These are phyloP conservation scores for Plectropomus leopardus DNA, from an alignment of 2,113 vertebrate genomes.

Conservation along the genomic window DNA sequence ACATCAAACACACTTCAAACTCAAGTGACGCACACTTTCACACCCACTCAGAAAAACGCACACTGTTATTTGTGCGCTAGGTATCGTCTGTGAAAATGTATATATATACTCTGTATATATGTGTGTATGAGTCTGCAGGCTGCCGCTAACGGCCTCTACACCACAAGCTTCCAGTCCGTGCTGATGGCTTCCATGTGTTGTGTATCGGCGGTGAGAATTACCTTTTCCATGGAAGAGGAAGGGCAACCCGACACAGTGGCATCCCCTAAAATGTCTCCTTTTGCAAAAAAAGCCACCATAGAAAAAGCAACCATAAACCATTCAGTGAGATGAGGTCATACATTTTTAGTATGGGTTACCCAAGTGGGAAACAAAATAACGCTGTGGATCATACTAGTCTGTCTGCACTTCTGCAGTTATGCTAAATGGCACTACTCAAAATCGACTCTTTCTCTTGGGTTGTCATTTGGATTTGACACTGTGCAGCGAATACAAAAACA, in stretches of 20 bases:
- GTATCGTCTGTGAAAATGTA: constrained; percentile 22
- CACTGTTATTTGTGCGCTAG: constrained; percentile 21
- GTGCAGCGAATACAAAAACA: constrained; percentile 14
- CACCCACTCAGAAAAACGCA: constrained; percentile 50
- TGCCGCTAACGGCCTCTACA: constrained; percentile 52
- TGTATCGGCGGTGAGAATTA: constrained; percentile 53
- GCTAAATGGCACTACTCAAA: constrained; percentile 10
- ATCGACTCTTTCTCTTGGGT: constrained; percentile 1
- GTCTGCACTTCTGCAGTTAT: constrained; percentile 40
- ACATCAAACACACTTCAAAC: constrained; percentile 64
- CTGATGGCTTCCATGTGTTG: constrained; percentile 80
- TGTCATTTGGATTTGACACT: not conserved
- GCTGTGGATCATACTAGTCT: constrained; percentile 42
- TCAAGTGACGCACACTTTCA: constrained; percentile 53
- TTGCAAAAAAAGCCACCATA: constrained; percentile 54
- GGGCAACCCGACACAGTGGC: constrained; percentile 66
- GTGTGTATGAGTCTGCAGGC: constrained; percentile 57
- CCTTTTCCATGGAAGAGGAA: constrained; percentile 69
- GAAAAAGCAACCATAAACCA: constrained; percentile 72
- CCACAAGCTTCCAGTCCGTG: constrained; percentile 59
- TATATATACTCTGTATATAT: constrained; percentile 44
- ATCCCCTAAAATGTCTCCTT: constrained; percentile 67
- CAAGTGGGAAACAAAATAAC: constrained; percentile 55
- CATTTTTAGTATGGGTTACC: constrained; percentile 46
- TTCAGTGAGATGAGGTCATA: constrained; percentile 68